A percentile compares a stretch with the other conserved stretches of the same genome.
Conservation (phyloP, 2,888 invertebrate genomes). For the Eupeodes latifasciatus region DNA sequence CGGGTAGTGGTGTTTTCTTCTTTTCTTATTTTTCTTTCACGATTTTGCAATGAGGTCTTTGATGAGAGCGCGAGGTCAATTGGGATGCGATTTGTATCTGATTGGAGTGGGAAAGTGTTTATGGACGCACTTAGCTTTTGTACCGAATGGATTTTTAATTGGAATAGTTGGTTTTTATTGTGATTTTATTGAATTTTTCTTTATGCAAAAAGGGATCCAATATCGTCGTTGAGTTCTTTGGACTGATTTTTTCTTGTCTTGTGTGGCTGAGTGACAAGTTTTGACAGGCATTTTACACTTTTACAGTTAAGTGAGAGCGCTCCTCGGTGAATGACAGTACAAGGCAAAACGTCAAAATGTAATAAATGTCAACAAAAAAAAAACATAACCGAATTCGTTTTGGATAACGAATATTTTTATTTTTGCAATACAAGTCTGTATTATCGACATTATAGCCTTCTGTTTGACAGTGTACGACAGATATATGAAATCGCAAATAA, state of each 20-base stretch:
- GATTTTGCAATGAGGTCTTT: constrained; percentile 64
- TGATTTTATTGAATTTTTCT: constrained; percentile 64
- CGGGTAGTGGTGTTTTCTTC: constrained; percentile 25
- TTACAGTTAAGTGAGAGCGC: constrained; percentile 56
- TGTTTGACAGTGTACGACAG: too few relatives aligned
- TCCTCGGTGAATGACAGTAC: constrained; percentile 42
- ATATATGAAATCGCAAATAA: too few relatives aligned
- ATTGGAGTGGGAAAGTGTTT: constrained; percentile 13
- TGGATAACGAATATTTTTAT: neutral
- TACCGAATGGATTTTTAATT: constrained; percentile 26
- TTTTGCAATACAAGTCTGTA: neutral
- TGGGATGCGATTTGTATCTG: constrained; percentile 15
- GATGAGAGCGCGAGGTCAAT: constrained; percentile 58
- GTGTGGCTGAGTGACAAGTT: constrained; percentile 65
- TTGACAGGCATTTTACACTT: constrained; percentile 60
- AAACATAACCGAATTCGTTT: neutral
- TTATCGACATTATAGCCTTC: neutral
- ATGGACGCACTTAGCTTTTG: constrained; percentile 16
- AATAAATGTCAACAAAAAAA: constrained; percentile 1
- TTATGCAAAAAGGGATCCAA: constrained; percentile 71
- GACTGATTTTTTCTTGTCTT: constrained; percentile 62
- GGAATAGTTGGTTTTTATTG: constrained; percentile 40
- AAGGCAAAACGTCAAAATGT: constrained; percentile 56
- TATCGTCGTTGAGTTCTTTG: constrained; percentile 71
- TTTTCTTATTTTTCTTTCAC: neutral